Base-by-base conservation (phyloP, 2,797 vertebrate genomes). In the Catamblyrhynchus diadema region DNA sequence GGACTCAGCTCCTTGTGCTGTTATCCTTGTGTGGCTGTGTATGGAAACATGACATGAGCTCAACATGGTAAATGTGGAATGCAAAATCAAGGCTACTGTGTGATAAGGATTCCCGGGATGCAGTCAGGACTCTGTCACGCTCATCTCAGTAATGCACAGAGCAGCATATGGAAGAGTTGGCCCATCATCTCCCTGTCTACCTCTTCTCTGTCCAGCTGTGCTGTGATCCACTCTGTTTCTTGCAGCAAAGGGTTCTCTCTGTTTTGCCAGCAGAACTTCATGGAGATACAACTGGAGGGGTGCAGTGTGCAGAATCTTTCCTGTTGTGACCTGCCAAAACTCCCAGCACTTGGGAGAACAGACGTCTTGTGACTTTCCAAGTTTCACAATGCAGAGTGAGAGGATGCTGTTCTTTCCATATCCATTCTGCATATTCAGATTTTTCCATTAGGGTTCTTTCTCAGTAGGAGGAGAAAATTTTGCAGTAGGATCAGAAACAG, bases 281-380 rank as follows among this genome's bases (percentile, higher is more conserved):
- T 11, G 35, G 37, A 53, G 54, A 30, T 27, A 44, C 6, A 39
- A 41, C 44, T 0, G 0, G 28, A 75, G 10, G 21, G 32, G 17
- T 53, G 64, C 32, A 19, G 37, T 4, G 6, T 39, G 44, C 19
- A 41, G 39, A 35, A 86, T 41, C 3, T 0, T 47, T 73, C 60
- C 60, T n/a, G 9, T 9, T 9, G 25, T 48, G 48, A 51, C 48
- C 61, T 81, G 72, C 51, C 54, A 83, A 45, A 92, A 61, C 28
- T 41, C 19, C 51, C 41, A 1, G 9, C 37, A 5, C 41, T 45
- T 8, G 25, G 61, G 82, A 95, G 35, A 92, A 69, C 10, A 32
- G 56, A 9, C 62, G 37, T 78, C 93, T 92, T 72, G 93, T 96
- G 94, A 95, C 84, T 95, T 96, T 93, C 95, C 92, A 85, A 27